Evolutionary conservation across 2,113 vertebrate species (phyloP), one percentile per base, ranked within the genome.

Genomic region (Mungos mungo): DNA sequence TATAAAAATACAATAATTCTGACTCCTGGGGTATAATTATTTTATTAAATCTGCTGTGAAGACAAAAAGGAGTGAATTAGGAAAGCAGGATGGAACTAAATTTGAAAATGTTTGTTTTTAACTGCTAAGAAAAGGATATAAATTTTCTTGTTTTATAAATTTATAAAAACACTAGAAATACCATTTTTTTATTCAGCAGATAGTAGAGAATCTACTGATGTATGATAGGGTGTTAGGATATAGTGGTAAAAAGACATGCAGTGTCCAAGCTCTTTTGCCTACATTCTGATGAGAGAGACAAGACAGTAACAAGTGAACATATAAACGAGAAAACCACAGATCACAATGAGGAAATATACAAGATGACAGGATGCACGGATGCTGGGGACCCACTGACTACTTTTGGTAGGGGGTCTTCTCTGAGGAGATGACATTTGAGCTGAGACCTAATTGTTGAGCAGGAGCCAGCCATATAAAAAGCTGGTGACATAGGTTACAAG

Each of bases 51-150:
- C 60, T 85, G 29, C 74, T 69, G 5, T 76, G 41, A 94, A 83
- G n/a, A 79, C 33, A 79, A 66, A 94, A 68, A 88, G 77, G 31
- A 93, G 15, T 54, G 45, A 96, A 63, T 88, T 80, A 88, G 79
- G 54, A 94, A 91, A 93, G 41, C 50, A 96, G 83, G 54, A 15
- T 96, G 16, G 23, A 96, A 93, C 47, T 71, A 81, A 87, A 84
- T 14, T 86, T 95, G 31, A 86, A 92, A 95, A 57, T 86, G 3
- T 88, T 69, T 87, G 7, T 76, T 95, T 95, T 90, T 54, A 69
- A 54, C 41, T 92, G 45, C 31, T 88, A 66, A 88, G 71, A 94
- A 74, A 83, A 68, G 2, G 57, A 47, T 77, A 38, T 23, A 80
- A 31, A 29, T 14, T 41, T 85, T 93, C 25, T 76, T 90, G 35